Conservation (phyloP, 2,113 vertebrate species). For the Fulica atra region DNA sequence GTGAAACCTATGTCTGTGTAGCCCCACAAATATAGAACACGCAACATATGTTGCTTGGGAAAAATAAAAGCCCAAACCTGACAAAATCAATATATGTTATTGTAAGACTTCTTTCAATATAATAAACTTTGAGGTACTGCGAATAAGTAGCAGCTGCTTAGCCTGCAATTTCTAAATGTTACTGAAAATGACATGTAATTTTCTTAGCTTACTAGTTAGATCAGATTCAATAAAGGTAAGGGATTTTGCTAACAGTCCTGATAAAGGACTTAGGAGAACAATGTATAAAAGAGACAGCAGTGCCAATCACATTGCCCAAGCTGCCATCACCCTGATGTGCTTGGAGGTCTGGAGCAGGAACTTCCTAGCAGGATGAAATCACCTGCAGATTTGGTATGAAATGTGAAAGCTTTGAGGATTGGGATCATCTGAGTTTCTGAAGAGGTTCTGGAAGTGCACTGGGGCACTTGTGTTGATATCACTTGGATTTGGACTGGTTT, state of each 20-base stretch:
- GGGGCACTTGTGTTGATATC: not conserved
- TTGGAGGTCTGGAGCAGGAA: not conserved
- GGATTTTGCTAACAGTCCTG: not conserved
- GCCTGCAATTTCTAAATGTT: slow-evolving; percentile 26
- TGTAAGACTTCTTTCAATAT: not conserved
- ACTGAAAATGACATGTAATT: slow-evolving; percentile 26
- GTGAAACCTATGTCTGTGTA: not conserved
- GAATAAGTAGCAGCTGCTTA: slow-evolving; percentile 20
- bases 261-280: not conserved
- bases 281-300: not conserved
- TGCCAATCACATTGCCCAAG: not conserved
- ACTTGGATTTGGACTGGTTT: not conserved
- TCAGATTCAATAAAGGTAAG: not conserved
- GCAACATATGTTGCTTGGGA: not conserved
- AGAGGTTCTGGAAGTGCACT: not conserved
- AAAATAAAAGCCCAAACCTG: not conserved
- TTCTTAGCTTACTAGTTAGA: not conserved
- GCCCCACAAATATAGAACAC: not conserved
- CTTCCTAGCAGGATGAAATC: not conserved
- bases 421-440: not conserved
- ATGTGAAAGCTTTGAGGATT: not conserved
- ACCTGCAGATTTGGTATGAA: not conserved
- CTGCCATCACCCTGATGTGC: not conserved
- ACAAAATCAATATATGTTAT: slow-evolving; percentile 7
- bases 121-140: not conserved